Conservation (phyloP, 2,797 vertebrate species). For the Typhlichthys subterraneus region DNA sequence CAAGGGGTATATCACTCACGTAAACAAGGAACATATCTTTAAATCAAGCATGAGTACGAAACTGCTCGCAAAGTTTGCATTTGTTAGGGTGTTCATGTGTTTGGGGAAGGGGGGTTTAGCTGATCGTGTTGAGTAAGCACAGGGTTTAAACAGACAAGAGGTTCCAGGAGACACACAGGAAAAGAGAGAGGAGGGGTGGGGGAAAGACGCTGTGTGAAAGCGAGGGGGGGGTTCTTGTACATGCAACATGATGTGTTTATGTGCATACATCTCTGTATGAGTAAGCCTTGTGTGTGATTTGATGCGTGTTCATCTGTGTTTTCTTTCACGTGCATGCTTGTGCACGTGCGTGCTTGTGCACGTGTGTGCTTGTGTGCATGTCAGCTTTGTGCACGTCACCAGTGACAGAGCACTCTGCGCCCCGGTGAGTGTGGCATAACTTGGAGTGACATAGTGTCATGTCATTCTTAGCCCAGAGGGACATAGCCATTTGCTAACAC, state of each 20-base stretch:
- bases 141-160: conserved; percentile 16
- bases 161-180: too few species aligned
- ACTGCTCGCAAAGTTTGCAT: too few species aligned
- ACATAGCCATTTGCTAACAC: conserved; percentile 5
- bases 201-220: too few species aligned
- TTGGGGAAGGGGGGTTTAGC: conserved; percentile 19
- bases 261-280: too few species aligned
- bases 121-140: conserved; percentile 46
- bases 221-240: too few species aligned
- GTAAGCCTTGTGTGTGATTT: not conserved
- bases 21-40: too few species aligned
- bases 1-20: too few species aligned
- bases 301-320: conserved; percentile 15
- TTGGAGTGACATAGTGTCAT: conserved; percentile 18
- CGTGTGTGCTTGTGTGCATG: not conserved
- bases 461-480: conserved; percentile 6
- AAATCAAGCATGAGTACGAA: too few species aligned
- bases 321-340: not conserved
- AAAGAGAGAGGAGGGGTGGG: too few species aligned
- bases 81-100: conserved; percentile 9
- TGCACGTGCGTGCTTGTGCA: conserved; percentile 3
- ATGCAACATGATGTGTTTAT: too few species aligned
- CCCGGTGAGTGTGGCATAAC: conserved; percentile 13
- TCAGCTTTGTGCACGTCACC: conserved; percentile 6
- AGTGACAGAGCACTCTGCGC: conserved; percentile 12